Percentiles rank a stretch among this genome's conserved stretches.
phyloP scores from a whole-genome alignment of 1,140 invertebrate species.

The Zaprionus camerounensis region DNA sequence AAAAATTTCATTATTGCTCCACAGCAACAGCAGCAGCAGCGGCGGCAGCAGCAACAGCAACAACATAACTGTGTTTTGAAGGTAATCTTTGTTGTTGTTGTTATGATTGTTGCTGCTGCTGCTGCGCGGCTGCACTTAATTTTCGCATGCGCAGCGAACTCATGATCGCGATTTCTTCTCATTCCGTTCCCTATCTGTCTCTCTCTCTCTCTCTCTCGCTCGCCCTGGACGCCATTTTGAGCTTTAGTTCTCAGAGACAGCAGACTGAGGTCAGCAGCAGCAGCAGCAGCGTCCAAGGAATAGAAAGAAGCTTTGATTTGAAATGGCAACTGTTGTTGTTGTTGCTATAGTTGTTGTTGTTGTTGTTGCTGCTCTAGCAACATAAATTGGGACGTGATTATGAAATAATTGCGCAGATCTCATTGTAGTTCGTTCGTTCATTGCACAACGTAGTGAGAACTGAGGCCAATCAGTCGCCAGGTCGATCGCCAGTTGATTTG shows the following conservation, averaged over 20 bases:
- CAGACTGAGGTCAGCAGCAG: conserved; percentile 55
- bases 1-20: conserved; percentile 83
- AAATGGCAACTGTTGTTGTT: conserved; percentile 55
- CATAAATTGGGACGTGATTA: conserved; percentile 81
- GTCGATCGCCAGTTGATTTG: conserved; percentile 6
- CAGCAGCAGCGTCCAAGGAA: conserved; percentile 60
- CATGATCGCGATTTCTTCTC: conserved; percentile 79
- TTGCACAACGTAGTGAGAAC: conserved; percentile 55
- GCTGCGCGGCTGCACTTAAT: conserved; percentile 73
- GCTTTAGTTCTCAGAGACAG: conserved; percentile 66
- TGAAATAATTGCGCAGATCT: conserved; percentile 75
- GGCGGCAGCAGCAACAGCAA: conserved; percentile 45
- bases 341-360: conserved; percentile 16
- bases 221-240: conserved; percentile 68
- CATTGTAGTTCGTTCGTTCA: conserved; percentile 58
- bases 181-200: conserved; percentile 55
- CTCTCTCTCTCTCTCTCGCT: conserved; percentile 19
- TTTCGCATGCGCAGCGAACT: conserved; percentile 76
- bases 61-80: conserved; percentile 79
- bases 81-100: conserved; percentile 68
- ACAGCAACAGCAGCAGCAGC: conserved; percentile 35
- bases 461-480: conserved; percentile 35
- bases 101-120: conserved; percentile 65
- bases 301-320: conserved; percentile 80
- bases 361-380: conserved; percentile 41